These are phyloP conservation scores for Trilocha varians DNA, from an alignment of 2,888 invertebrate genomes.

Conservation along the genomic window DNA sequence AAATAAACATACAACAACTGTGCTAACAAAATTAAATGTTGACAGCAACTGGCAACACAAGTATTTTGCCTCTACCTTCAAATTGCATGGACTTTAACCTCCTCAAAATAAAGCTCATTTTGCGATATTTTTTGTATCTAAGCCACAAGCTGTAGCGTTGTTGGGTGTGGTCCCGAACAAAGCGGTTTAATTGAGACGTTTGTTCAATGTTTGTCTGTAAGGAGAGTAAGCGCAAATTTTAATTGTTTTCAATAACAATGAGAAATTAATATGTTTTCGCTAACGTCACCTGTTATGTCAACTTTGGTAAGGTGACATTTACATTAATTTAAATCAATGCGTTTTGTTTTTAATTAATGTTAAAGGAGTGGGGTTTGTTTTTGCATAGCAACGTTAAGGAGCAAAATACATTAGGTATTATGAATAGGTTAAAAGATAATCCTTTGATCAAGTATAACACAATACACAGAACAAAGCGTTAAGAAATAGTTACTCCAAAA, in stretches of 20 bases:
- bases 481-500: too few species aligned
- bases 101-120: slow-evolving; percentile 3
- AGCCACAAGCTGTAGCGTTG: slow-evolving; percentile 9
- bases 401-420: too few species aligned
- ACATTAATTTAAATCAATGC: background rate
- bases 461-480: too few species aligned
- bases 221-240: slow-evolving; percentile 26
- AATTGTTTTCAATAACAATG: slow-evolving; percentile 34
- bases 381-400: too few species aligned
- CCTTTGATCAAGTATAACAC: too few species aligned
- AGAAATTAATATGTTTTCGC: slow-evolving; percentile 33
- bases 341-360: background rate
- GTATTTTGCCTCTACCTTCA: background rate
- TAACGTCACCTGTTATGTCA: slow-evolving; percentile 32
- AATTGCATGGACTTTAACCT: slow-evolving; percentile 5
- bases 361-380: too few species aligned
- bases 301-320: slow-evolving; percentile 6
- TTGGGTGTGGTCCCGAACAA: slow-evolving; percentile 30
- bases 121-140: slow-evolving; percentile 7
- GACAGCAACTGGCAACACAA: background rate
- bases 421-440: too few species aligned
- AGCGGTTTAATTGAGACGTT: slow-evolving; percentile 39
- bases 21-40: slow-evolving; percentile 27
- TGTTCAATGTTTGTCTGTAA: slow-evolving; percentile 25
- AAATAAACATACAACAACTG: slow-evolving; percentile 36